These are phyloP conservation scores for Nothocercus nigrocapillus DNA, from an alignment of 2,113 vertebrate genomes.

Conservation along the genomic window DNA sequence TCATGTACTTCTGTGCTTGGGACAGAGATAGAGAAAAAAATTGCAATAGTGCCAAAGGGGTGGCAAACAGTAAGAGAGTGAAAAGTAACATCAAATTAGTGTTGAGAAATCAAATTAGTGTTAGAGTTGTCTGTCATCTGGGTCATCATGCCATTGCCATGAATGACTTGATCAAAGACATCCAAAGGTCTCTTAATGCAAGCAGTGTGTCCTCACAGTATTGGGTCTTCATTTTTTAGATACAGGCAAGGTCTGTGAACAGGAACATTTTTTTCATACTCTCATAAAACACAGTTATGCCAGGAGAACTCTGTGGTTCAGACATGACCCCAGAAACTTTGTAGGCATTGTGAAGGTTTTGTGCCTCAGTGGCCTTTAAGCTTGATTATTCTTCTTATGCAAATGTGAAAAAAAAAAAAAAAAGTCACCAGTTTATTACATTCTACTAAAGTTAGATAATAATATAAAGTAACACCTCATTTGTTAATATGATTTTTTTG, in stretches of 20 bases:
- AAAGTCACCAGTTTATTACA: not conserved
- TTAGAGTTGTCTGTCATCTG: not conserved
- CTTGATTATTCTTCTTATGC: not conserved
- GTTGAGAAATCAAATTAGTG: no score
- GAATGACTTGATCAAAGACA: not conserved
- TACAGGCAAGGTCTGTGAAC: not conserved
- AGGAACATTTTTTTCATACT: not conserved
- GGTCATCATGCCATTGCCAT: not conserved
- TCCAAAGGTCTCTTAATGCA: not conserved
- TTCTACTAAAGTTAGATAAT: conserved; percentile 13
- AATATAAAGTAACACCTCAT: not conserved
- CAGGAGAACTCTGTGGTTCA: not conserved
- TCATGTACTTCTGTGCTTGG: not conserved
- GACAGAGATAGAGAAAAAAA: not conserved
- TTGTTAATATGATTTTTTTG: conserved; percentile 33
- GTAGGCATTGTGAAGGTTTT: not conserved
- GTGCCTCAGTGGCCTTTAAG: not conserved
- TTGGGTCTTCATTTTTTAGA: not conserved
- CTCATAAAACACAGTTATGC: not conserved
- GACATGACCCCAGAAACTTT: not conserved
- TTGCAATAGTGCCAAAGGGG: not conserved
- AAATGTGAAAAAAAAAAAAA: fast-evolving
- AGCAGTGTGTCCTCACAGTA: not conserved
- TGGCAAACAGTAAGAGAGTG: not conserved
- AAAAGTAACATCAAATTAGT: not conserved